Evolutionary conservation across 2,888 invertebrate species (phyloP), one percentile per base, ranked within the genome.

Genomic region (Prosopocoilus inquinatus): DNA sequence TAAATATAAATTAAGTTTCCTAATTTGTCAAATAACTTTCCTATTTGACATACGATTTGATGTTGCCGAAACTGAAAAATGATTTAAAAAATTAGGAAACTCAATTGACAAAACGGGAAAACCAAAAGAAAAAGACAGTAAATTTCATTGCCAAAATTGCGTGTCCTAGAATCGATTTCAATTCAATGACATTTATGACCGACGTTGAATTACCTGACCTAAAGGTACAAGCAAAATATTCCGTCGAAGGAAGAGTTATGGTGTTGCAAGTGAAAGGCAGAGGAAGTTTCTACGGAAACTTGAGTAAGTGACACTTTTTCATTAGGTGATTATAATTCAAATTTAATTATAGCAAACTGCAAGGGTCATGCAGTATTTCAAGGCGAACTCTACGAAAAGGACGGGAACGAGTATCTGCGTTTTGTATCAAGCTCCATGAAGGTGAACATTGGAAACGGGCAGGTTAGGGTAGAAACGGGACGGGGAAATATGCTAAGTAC

Each of bases 201-300:
- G 77, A 80, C 41, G 68, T 84, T 1, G 72, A 74, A 12, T 65
- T 85, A n/a, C 81, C 83, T 0, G 74, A 75, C 60, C 66, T 85
- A 15, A 70, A 71, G 57, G 78, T 83, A 20, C 75, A 80, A 41
- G 82, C 82, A 0, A 68, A 75, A 35, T 85, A 84, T 65, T 76
- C 73, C 15, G 67, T 84, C 1, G 79, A 82, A 63, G 83, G 83
- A 3, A 79, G 78, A 59, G 67, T 84, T 20, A 66, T 84, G 4
- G 64, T 82, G 32, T 65, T 85, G 32, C 81, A 81, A 4, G 74
- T 85, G 5, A 76, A 76, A 47, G 84, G 84, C 41, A 75, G 76
- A 32, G 84, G 84, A 0, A 77, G 79, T 11, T 70, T 84, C 62
- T 70, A 69, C 50, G 81, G 80, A 1, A 84, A 84, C 67, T 78